Percentiles rank a stretch among this genome's conserved stretches.
Conservation (phyloP, 1,140 invertebrate species). For the Hycleus cichorii region DNA sequence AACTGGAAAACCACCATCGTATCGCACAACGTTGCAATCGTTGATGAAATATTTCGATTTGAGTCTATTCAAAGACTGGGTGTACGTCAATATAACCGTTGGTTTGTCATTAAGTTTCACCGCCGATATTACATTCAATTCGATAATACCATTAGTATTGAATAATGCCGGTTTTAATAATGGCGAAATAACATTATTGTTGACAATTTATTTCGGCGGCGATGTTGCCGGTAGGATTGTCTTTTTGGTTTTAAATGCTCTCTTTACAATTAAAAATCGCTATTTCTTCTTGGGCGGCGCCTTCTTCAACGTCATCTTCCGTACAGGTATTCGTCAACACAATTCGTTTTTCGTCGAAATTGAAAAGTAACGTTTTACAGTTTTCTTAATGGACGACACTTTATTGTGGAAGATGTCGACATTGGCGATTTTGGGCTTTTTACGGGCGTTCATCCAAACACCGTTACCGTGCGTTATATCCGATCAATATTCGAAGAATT, state of each 20-base stretch:
- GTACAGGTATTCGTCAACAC: slow-evolving; percentile 19
- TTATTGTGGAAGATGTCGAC: slow-evolving; percentile 13
- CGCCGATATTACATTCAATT: slow-evolving; percentile 32
- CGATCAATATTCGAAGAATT: slow-evolving; percentile 27
- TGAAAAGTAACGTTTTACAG: too few species aligned
- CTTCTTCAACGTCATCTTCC: slow-evolving; percentile 26
- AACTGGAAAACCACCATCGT: neutral
- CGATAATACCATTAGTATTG: slow-evolving; percentile 31
- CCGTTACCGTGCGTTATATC: slow-evolving; percentile 27
- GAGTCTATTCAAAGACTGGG: slow-evolving; percentile 29
- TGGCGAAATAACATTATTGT: slow-evolving; percentile 26
- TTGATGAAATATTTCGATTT: slow-evolving; percentile 27
- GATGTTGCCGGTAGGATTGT: slow-evolving; percentile 30
- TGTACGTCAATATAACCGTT: slow-evolving; percentile 32
- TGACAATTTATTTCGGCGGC: slow-evolving; percentile 29
- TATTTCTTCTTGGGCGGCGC: slow-evolving; percentile 29
- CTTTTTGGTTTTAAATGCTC: slow-evolving; percentile 24
- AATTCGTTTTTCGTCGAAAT: too few species aligned
- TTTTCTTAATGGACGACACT: slow-evolving; percentile 5
- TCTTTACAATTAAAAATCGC: slow-evolving; percentile 26
- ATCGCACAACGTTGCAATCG: slow-evolving; percentile 6
- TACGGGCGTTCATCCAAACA: slow-evolving; percentile 30
- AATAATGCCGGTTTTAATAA: slow-evolving; percentile 25
- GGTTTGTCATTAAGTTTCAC: slow-evolving; percentile 31
- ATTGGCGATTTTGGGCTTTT: slow-evolving; percentile 22